These are phyloP conservation scores for Ostrea denselamellosa DNA, from an alignment of 1,140 invertebrate genomes.

Conservation along the genomic window DNA sequence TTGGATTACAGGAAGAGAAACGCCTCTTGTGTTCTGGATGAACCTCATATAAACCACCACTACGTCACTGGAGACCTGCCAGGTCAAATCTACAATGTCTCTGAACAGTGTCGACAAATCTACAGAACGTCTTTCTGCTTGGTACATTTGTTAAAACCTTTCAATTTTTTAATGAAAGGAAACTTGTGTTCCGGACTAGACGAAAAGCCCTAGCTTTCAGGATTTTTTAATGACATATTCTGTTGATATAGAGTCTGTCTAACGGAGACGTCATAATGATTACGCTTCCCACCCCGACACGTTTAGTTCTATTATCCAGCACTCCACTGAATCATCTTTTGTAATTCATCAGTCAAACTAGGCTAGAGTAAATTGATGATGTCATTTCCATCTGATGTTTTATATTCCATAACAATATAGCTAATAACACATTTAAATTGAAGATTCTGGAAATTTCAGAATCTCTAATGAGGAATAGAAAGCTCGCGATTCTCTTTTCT, in stretches of 20 bases:
- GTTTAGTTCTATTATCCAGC: too few species aligned
- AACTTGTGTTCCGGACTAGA: background rate
- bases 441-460: background rate
- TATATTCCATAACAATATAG: background rate
- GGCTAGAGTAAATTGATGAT: background rate
- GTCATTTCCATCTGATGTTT: background rate
- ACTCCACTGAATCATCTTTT: too few species aligned
- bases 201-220: too few species aligned
- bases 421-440: background rate
- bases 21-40: constrained; percentile 43
- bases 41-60: background rate
- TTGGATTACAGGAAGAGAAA: constrained; percentile 59
- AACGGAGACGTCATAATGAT: too few species aligned
- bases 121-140: constrained; percentile 50
- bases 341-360: too few species aligned
- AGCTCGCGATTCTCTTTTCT: background rate
- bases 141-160: background rate
- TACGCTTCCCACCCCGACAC: too few species aligned
- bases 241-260: too few species aligned
- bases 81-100: constrained; percentile 48
- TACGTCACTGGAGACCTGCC: constrained; percentile 16
- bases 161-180: background rate
- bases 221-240: too few species aligned
- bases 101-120: constrained; percentile 46
- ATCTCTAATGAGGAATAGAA: background rate